Percentiles rank a stretch among this genome's conserved stretches.
These are phyloP conservation scores for Heliothis subflexa DNA, from an alignment of 1,140 invertebrate genomes.

Conservation along the genomic window DNA sequence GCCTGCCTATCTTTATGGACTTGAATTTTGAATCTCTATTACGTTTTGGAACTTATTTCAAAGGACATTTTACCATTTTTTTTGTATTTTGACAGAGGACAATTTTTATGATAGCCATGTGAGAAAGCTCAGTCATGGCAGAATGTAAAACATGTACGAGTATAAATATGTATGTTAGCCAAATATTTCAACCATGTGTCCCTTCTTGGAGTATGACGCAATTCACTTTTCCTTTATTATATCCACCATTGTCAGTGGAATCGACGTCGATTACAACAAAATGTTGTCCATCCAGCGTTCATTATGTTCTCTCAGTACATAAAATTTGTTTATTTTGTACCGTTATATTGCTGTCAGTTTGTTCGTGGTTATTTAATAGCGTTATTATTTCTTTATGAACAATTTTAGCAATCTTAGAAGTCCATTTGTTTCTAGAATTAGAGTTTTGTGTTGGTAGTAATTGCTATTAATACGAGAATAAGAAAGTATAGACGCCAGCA, in stretches of 20 bases:
- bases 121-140: too few relatives aligned
- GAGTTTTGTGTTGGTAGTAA: not conserved
- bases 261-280: slow-evolving; percentile 52
- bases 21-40: too few relatives aligned
- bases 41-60: too few relatives aligned
- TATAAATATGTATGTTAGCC: not conserved
- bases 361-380: not conserved
- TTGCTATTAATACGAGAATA: too few relatives aligned
- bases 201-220: slow-evolving; percentile 1
- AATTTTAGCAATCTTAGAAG: not conserved
- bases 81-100: too few relatives aligned
- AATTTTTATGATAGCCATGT: too few relatives aligned
- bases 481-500: too few relatives aligned
- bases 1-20: too few relatives aligned
- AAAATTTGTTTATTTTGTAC: slow-evolving; percentile 34
- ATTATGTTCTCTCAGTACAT: slow-evolving; percentile 40
- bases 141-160: too few relatives aligned
- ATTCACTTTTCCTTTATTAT: slow-evolving; percentile 54
- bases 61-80: too few relatives aligned
- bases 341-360: not conserved
- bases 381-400: not conserved
- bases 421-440: not conserved
- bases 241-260: slow-evolving; percentile 48
- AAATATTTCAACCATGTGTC: not conserved
- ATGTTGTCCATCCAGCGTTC: slow-evolving; percentile 47